Evolutionary conservation across 2,888 invertebrate species (phyloP).

Genomic region (Synergus japonicus): DNA sequence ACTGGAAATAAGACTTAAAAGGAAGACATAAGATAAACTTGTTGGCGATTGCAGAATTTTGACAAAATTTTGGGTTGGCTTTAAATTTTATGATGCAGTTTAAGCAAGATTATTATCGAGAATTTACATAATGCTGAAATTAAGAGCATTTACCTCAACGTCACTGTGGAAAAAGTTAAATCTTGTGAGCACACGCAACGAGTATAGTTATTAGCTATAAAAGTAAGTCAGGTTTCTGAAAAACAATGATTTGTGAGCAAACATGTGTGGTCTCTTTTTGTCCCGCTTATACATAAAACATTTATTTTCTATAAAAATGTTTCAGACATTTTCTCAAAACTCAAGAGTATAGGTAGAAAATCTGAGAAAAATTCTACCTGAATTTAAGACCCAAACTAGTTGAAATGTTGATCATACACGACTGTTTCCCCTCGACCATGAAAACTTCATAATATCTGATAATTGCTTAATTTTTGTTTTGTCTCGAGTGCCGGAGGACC

Average conservation of each 20-base stretch:
- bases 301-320: not conserved
- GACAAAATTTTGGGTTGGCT: not conserved
- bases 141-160: not conserved
- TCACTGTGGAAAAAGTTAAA: not conserved
- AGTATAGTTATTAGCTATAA: not conserved
- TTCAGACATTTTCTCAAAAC: not conserved
- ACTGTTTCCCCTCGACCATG: constrained; percentile 51
- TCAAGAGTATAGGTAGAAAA: not conserved
- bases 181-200: not conserved
- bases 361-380: not conserved
- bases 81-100: not conserved
- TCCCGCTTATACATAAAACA: not conserved
- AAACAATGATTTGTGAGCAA: not conserved
- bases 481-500: constrained; percentile 49
- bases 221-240: constrained; percentile 9
- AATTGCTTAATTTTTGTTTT: constrained; percentile 72
- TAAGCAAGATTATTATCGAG: not conserved
- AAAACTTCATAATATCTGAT: constrained; percentile 66
- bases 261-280: constrained; percentile 24
- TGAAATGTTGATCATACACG: not conserved
- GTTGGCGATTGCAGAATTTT: not conserved
- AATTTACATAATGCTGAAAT: constrained; percentile 28
- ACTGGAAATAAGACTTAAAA: not conserved
- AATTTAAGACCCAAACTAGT: not conserved
- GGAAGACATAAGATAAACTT: not conserved